Percentiles rank a stretch among this genome's conserved stretches.
These are phyloP conservation scores for Chelonia mydas DNA, from an alignment of 2,797 vertebrate genomes.

Conservation along the genomic window DNA sequence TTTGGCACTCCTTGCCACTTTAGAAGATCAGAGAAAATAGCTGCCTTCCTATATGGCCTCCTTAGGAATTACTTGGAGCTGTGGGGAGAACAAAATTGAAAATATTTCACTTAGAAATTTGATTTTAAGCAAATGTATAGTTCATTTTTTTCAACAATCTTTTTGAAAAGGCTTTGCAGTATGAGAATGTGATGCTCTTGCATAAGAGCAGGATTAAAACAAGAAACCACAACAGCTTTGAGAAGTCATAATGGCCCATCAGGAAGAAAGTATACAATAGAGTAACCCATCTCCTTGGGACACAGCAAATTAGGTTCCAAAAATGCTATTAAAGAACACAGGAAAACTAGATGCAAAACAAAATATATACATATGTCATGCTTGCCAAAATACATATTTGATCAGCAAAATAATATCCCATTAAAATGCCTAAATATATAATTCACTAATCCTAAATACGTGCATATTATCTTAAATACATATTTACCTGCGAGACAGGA, in stretches of 20 bases:
- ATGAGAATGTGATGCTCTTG: background rate
- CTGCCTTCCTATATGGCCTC: slow-evolving; percentile 14
- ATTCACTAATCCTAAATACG: background rate
- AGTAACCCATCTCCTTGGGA: background rate
- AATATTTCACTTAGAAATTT: background rate
- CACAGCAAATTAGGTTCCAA: background rate
- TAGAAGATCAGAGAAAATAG: background rate
- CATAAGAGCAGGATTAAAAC: background rate
- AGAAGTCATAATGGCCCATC: fast-evolving
- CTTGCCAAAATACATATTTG: background rate
- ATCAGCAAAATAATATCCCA: background rate
- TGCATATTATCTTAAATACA: fast-evolving
- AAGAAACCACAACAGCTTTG: background rate
- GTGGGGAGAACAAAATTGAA: background rate
- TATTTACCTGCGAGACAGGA: background rate
- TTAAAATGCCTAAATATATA: background rate
- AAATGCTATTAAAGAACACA: background rate
- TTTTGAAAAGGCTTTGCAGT: slow-evolving; percentile 1
- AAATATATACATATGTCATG: fast-evolving
- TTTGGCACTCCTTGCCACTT: background rate
- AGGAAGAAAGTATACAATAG: background rate
- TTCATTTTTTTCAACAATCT: background rate
- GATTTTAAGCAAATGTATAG: background rate
- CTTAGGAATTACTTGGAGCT: background rate
- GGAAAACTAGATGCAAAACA: background rate